These are phyloP conservation scores for Pentalonia nigronervosa DNA, from an alignment of 1,140 invertebrate species.

Conservation along the genomic window DNA sequence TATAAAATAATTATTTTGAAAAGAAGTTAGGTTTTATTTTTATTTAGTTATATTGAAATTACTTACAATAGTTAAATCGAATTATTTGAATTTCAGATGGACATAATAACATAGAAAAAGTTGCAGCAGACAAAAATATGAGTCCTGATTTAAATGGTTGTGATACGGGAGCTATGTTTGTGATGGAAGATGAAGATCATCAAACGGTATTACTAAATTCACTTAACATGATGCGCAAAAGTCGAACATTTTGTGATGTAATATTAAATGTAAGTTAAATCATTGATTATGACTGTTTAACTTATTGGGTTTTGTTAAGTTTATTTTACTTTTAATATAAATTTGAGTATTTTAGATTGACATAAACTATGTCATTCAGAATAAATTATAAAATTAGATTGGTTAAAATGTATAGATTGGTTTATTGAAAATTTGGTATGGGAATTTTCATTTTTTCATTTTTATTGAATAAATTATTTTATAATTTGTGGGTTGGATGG, in stretches of 20 bases:
- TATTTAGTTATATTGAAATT: not conserved
- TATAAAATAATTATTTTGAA: not conserved
- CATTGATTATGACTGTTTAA: not conserved
- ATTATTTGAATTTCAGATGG: slow-evolving; percentile 41
- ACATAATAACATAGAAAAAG: slow-evolving; percentile 14
- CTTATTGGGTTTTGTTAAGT: not conserved
- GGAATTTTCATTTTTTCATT: slow-evolving; percentile 22
- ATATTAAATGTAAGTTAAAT: slow-evolving; percentile 73
- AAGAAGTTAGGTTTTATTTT: not conserved
- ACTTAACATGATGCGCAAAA: slow-evolving; percentile 78
- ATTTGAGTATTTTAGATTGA: not conserved
- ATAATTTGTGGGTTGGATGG: slow-evolving; percentile 45
- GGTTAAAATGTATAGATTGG: not conserved
- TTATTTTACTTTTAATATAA: not conserved
- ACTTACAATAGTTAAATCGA: not conserved
- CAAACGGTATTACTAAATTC: slow-evolving; percentile 69
- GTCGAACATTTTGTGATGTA: slow-evolving; percentile 81
- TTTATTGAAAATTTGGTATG: not conserved
- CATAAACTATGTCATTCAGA: not conserved
- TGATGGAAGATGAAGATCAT: slow-evolving; percentile 68
- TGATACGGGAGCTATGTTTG: slow-evolving; percentile 55
- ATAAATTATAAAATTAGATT: not conserved
- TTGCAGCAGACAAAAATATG: not conserved
- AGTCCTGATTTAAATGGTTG: slow-evolving; percentile 43
- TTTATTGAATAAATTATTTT: slow-evolving; percentile 41